Conservation (phyloP, 1,140 invertebrate species). For the Drosophila sproati region DNA sequence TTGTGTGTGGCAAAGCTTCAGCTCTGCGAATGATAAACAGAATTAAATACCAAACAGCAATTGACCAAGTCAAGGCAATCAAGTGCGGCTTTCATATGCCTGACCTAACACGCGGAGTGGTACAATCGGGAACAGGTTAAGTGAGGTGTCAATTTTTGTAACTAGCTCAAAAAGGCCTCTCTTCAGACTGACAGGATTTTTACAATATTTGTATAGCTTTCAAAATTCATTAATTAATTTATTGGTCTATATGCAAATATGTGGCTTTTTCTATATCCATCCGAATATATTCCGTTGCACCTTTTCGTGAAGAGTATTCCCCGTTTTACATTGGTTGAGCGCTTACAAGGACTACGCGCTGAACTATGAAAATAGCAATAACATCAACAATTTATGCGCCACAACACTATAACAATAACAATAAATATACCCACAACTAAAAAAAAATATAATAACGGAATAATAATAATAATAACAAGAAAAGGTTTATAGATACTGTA, state of each 20-base stretch:
- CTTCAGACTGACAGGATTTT: too few relatives aligned
- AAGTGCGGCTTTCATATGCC: slow-evolving; percentile 11
- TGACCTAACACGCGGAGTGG: background rate
- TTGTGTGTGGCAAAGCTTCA: slow-evolving; percentile 1
- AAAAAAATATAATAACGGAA: slow-evolving; percentile 10
- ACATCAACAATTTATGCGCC: slow-evolving; percentile 21
- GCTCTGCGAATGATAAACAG: slow-evolving; percentile 48
- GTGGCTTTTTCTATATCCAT: too few relatives aligned
- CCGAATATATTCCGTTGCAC: too few relatives aligned
- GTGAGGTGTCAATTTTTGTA: background rate
- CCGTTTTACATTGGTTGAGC: background rate
- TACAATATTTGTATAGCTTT: too few relatives aligned
- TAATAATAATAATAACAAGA: slow-evolving; percentile 6
- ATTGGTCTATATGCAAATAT: too few relatives aligned
- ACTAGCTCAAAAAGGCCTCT: too few relatives aligned
- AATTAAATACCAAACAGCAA: slow-evolving; percentile 66
- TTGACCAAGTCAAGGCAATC: slow-evolving; percentile 58
- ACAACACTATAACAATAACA: slow-evolving; percentile 40
- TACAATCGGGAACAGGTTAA: background rate
- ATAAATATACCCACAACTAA: slow-evolving; percentile 10
- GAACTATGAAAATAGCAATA: slow-evolving; percentile 4
- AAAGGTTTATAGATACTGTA: slow-evolving; percentile 17
- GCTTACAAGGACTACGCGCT: slow-evolving; percentile 17
- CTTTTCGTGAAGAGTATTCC: slow-evolving; percentile 26
- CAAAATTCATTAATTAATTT: too few relatives aligned